phyloP scores from a whole-genome alignment of 2,113 vertebrate species.

The Noturus placidus region DNA sequence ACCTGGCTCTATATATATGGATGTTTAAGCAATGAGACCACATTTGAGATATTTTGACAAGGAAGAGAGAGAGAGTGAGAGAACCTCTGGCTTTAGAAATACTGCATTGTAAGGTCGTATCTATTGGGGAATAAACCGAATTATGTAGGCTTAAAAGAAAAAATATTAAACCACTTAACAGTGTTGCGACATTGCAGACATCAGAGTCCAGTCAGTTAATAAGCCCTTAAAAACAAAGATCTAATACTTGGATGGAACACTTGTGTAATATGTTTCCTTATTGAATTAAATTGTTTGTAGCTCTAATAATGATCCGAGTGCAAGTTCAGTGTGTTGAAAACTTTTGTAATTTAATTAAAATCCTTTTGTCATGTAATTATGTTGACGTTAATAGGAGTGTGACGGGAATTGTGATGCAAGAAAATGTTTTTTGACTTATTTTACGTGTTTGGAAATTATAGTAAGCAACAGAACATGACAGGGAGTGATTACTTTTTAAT shows the following conservation, averaged over 20 bases:
- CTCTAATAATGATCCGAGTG: background rate
- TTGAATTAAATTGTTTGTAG: background rate
- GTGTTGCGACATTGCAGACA: background rate
- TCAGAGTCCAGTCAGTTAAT: background rate
- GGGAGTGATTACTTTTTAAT: background rate
- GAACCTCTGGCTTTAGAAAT: background rate
- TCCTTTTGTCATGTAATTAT: background rate
- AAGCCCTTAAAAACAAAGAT: background rate
- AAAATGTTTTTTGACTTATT: background rate
- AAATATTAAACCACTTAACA: background rate
- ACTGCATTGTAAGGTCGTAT: background rate
- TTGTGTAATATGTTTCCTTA: background rate
- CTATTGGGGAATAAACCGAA: background rate
- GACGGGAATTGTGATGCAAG: background rate
- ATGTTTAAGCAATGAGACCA: conserved; percentile 41
- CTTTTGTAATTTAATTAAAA: background rate
- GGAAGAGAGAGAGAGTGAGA: background rate
- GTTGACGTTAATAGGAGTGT: background rate
- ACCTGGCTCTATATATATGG: conserved; percentile 17
- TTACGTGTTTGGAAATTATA: background rate
- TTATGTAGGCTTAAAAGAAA: background rate
- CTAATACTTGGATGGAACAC: background rate
- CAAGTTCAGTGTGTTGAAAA: background rate
- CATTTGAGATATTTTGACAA: conserved; percentile 28
- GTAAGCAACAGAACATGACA: background rate